Evolutionary conservation across 1,140 invertebrate species (phyloP).

Genomic region (Eciton burchellii): DNA sequence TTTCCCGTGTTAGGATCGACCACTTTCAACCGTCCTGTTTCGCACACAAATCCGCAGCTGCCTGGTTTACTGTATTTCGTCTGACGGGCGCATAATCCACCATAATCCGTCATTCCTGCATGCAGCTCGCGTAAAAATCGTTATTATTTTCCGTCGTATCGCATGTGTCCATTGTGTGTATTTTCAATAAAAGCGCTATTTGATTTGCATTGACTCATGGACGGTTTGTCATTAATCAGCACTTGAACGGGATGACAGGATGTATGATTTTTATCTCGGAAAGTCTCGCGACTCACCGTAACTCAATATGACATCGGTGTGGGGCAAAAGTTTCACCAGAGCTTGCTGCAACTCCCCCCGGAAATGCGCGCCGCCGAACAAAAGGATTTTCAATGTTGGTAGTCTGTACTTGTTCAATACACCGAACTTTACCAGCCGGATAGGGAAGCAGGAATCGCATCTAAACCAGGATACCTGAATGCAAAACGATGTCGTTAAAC

Average conservation of each 20-base stretch:
- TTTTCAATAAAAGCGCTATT: neutral
- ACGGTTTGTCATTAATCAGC: neutral
- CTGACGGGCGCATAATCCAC: constrained; percentile 53
- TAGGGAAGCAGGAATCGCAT: constrained; percentile 63
- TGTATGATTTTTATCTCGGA: neutral
- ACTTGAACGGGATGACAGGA: neutral
- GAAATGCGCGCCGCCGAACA: constrained; percentile 67
- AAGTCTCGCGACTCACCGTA: constrained; percentile 60
- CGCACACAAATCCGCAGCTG: constrained; percentile 77
- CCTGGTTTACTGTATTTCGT: constrained; percentile 65
- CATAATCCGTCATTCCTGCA: constrained; percentile 56
- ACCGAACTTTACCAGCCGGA: constrained; percentile 65
- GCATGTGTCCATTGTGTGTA: neutral
- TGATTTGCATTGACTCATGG: neutral
- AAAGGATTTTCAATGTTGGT: constrained; percentile 64
- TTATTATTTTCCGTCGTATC: neutral
- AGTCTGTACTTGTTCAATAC: constrained; percentile 59
- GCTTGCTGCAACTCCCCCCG: constrained; percentile 62
- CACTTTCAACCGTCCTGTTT: constrained; percentile 75
- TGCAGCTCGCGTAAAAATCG: constrained; percentile 23
- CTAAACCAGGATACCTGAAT: constrained; percentile 70
- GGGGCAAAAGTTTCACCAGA: constrained; percentile 56
- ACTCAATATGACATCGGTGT: constrained; percentile 47
- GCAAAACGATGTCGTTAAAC: constrained; percentile 53
- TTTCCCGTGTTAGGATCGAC: constrained; percentile 81